Base-by-base conservation (phyloP, 2,888 invertebrate genomes). In the Zhuqinia jingwanae region DNA sequence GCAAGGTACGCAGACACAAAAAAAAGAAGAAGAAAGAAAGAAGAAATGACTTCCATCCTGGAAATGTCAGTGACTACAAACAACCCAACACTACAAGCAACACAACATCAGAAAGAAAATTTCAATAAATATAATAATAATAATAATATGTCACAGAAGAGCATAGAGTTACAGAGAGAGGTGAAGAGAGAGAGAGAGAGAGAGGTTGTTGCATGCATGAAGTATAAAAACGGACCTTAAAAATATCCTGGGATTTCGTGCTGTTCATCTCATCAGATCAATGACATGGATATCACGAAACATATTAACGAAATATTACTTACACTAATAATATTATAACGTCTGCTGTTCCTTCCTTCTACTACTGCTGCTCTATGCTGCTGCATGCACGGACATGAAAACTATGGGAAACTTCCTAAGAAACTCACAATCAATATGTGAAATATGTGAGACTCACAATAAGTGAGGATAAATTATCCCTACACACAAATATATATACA, bases 281-380 rank as follows among this genome's bases (percentile, higher is more conserved):
- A 90, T 90, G 90, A 90, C 89, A 90, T 88, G 84, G 87, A 87
- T 89, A 86, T 90, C 90, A 90, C 90, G 90, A 90, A 89, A 88
- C 70, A 84, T 88, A 90, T 90, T 90, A 89, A 88, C 85, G 78
- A 83, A 89, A 89, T 89, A 83, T 88, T 89, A 88, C 87, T 81
- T 22, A 78, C 68, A 73, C 60, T 63, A 76, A 85, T 73, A n/a
- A n/a, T n/a, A n/a, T n/a, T n/a, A 68, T 80, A 50, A 73, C 36
- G 36, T 36, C 36, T 36, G 36, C 36, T n/a, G n/a, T 77, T 86
- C 42, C 15, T 50, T 53, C 50, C 36, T 3, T 53, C 36, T 8
- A 36, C 36, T 36, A 36, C n/a, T n/a, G n/a, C n/a, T n/a, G n/a
- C n/a, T n/a, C n/a, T n/a, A n/a, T n/a, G n/a, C n/a, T n/a, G n/a